A percentile compares a stretch with the other conserved stretches of the same genome.
phyloP scores from a whole-genome alignment of 2,888 invertebrate genomes.

The Pseudeuparius sepicola region DNA sequence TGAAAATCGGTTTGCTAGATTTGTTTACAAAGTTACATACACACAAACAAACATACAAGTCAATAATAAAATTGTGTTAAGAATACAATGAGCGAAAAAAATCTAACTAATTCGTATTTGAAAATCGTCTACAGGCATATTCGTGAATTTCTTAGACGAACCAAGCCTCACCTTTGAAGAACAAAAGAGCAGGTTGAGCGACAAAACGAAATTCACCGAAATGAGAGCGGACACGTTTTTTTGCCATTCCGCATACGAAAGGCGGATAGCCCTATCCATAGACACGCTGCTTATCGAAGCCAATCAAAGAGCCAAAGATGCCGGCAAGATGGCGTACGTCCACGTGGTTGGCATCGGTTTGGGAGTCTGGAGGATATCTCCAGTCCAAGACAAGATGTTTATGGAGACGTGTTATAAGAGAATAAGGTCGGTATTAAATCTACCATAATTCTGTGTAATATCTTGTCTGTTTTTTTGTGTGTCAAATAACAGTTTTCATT shows the following conservation, averaged over 20 bases:
- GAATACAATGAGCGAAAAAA: conserved; percentile 21
- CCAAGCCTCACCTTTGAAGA: too few species aligned
- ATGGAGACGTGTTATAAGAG: conserved; percentile 53
- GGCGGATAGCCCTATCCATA: conserved; percentile 46
- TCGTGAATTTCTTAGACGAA: too few species aligned
- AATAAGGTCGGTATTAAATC: conserved; percentile 36
- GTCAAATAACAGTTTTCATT: too few species aligned
- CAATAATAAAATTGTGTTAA: conserved; percentile 20
- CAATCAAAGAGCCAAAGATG: conserved; percentile 44
- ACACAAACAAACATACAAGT: too few species aligned
- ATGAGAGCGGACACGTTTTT: conserved; percentile 24
- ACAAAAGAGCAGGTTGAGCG: too few species aligned
- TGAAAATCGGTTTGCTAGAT: too few species aligned
- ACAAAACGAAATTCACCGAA: conserved; percentile 1
- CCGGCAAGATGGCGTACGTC: conserved; percentile 46
- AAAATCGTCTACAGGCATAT: too few species aligned
- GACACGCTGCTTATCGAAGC: conserved; percentile 56
- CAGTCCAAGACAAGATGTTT: conserved; percentile 54
- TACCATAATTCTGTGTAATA: too few species aligned
- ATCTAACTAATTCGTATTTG: too few species aligned
- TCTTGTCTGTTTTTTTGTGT: too few species aligned
- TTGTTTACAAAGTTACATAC: too few species aligned
- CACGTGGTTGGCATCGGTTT: conserved; percentile 59
- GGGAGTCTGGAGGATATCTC: conserved; percentile 57
- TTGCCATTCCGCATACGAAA: conserved; percentile 37